A percentile compares a stretch with the other conserved stretches of the same genome.
phyloP scores from a whole-genome alignment of 2,113 vertebrate species.

The Grallaria varia region DNA sequence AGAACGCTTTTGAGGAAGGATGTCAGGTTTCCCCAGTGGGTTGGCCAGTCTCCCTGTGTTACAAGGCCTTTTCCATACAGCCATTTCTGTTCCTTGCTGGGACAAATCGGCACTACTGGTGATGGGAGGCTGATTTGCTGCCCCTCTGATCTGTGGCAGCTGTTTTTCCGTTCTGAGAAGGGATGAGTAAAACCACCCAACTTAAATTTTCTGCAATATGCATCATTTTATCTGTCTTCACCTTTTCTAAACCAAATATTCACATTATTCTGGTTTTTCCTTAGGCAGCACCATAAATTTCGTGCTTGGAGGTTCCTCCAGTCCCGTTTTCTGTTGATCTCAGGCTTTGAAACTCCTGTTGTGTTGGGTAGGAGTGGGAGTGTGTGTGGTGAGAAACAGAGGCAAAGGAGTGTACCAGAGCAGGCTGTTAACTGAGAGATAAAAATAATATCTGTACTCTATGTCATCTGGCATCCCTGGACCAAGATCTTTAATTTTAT shows the following conservation, averaged over 20 bases:
- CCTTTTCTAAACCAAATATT: not conserved
- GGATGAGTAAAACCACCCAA: not conserved
- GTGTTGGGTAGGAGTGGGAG: not conserved
- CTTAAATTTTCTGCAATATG: not conserved
- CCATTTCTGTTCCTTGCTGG: not conserved
- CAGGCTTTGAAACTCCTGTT: not conserved
- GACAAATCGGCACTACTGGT: not conserved
- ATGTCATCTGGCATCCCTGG: not conserved
- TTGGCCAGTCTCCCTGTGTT: not conserved
- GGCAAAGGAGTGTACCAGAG: not conserved
- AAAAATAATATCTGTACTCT: not conserved
- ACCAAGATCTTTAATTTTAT: not conserved
- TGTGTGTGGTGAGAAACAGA: not conserved
- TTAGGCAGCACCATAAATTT: not conserved
- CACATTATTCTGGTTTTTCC: not conserved
- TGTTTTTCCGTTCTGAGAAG: not conserved
- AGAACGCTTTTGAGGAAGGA: not conserved
- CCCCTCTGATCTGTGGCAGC: not conserved
- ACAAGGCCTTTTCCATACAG: not conserved
- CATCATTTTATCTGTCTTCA: not conserved
- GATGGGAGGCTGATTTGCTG: not conserved
- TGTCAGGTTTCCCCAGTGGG: not conserved
- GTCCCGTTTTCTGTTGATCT: not conserved
- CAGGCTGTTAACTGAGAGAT: not conserved
- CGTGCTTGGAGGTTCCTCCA: not conserved